These are phyloP conservation scores for Yponomeuta cagnagella DNA, from an alignment of 2,888 invertebrate genomes.

Conservation along the genomic window DNA sequence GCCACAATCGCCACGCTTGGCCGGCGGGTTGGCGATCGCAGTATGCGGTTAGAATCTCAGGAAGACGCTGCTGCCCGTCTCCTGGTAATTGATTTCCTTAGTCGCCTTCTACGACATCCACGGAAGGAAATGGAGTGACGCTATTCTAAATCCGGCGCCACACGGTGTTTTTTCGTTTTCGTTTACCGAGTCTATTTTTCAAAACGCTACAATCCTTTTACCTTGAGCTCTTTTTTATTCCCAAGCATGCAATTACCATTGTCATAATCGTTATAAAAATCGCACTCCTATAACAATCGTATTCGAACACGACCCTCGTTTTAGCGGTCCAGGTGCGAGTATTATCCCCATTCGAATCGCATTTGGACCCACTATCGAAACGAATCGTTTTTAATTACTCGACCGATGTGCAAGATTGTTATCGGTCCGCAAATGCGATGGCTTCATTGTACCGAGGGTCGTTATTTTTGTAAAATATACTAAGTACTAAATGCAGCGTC, in stretches of 20 bases:
- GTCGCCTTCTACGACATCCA: too few relatives aligned
- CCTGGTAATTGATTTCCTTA: too few relatives aligned
- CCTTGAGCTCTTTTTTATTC: background rate
- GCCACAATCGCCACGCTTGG: too few relatives aligned
- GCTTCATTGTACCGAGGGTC: slow-evolving; percentile 21
- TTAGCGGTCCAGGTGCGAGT: slow-evolving; percentile 25
- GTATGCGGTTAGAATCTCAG: too few relatives aligned
- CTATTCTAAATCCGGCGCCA: too few relatives aligned
- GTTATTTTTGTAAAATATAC: slow-evolving; percentile 2
- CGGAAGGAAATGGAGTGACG: too few relatives aligned
- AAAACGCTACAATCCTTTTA: slow-evolving; percentile 6
- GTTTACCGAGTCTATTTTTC: slow-evolving; percentile 15
- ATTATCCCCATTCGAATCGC: slow-evolving; percentile 18
- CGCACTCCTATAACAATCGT: slow-evolving; percentile 9
- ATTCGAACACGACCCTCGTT: background rate
- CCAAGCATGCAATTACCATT: background rate
- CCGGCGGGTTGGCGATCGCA: too few relatives aligned
- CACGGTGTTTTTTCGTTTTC: too few relatives aligned
- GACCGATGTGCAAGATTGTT: slow-evolving; percentile 34
- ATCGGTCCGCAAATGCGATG: slow-evolving; percentile 30
- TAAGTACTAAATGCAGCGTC: background rate
- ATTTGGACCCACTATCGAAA: slow-evolving; percentile 19
- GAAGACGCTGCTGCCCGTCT: too few relatives aligned
- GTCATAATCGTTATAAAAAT: background rate
- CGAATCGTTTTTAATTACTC: slow-evolving; percentile 26